A percentile compares a stretch with the other conserved stretches of the same genome.
These are phyloP conservation scores for Bungarus multicinctus DNA, from an alignment of 2,113 vertebrate species.

Conservation along the genomic window DNA sequence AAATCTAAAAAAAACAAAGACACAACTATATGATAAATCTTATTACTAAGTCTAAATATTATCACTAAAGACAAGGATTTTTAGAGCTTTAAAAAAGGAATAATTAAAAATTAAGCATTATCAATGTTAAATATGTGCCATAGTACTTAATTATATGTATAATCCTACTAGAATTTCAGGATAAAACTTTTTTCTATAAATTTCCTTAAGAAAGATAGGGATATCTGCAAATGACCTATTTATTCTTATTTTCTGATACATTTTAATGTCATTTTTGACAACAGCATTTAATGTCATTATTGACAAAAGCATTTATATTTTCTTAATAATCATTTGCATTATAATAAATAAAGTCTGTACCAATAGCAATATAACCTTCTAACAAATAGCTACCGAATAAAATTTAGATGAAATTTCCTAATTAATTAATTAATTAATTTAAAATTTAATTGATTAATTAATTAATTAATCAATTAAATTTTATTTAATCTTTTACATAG, in stretches of 20 bases:
- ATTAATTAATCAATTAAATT: not conserved
- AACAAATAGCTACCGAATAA: not conserved
- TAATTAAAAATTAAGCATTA: not conserved
- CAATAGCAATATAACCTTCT: not conserved
- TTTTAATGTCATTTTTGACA: not conserved
- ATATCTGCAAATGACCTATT: not conserved
- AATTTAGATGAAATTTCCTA: not conserved
- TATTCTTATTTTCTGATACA: not conserved
- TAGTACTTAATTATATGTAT: not conserved
- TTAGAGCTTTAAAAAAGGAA: not conserved
- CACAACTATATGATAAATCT: not conserved
- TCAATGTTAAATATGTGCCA: not conserved
- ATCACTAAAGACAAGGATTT: not conserved
- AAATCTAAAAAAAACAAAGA: constrained; percentile 74
- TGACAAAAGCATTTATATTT: not conserved
- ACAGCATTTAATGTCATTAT: too few relatives aligned
- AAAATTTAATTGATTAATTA: too few relatives aligned
- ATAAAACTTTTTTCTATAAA: not conserved
- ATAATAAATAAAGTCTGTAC: not conserved
- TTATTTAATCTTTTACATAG: not conserved
- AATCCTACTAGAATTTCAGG: not conserved
- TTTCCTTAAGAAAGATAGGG: not conserved
- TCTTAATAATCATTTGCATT: not conserved
- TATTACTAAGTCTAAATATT: not conserved
- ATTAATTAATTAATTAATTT: not conserved